Conservation (phyloP, 2,797 vertebrate species). For the Telmatherina bonti region DNA sequence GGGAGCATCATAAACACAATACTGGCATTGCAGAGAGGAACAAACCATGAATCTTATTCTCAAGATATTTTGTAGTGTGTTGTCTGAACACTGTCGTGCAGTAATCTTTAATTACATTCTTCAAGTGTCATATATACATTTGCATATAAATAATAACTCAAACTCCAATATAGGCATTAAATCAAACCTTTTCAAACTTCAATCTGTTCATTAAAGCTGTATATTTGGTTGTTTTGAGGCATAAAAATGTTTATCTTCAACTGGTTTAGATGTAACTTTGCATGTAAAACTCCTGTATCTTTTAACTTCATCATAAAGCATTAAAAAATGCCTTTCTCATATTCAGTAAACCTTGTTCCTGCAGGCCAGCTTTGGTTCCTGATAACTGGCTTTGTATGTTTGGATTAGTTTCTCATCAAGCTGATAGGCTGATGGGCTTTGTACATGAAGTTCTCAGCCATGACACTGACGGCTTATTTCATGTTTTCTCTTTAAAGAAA, state of each 20-base stretch:
- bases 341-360: no score
- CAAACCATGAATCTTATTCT: slow-evolving; percentile 22
- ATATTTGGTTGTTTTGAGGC: background rate
- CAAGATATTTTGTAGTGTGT: background rate
- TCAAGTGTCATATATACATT: slow-evolving; percentile 3
- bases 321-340: no score
- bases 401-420: no score
- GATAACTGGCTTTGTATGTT: no score
- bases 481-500: no score
- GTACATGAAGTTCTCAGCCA: no score
- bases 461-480: no score
- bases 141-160: background rate
- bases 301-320: no score
- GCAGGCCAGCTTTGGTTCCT: no score
- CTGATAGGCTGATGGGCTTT: no score
- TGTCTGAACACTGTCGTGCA: slow-evolving; percentile 3
- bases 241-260: background rate
- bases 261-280: background rate
- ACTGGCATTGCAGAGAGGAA: slow-evolving; percentile 5
- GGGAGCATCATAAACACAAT: slow-evolving; percentile 41
- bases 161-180: no score
- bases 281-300: background rate
- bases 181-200: no score
- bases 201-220: background rate
- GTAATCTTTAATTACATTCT: slow-evolving; percentile 21